A percentile compares a stretch with the other conserved stretches of the same genome.
Conservation (phyloP, 2,888 invertebrate genomes). For the Junonia oenone region DNA sequence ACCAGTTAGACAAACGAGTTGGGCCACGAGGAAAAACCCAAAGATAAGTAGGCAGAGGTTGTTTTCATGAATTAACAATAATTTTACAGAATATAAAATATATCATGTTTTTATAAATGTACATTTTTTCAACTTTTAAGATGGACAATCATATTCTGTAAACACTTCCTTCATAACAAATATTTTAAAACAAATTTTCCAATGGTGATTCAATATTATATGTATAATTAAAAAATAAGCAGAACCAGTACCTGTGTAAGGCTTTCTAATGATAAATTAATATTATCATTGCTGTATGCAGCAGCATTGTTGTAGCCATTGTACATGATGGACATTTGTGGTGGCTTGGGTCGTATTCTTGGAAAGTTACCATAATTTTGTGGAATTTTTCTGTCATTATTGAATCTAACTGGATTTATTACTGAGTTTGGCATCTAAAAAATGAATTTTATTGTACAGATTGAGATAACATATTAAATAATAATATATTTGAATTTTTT, state of each 20-base stretch:
- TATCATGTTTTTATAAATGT: no score
- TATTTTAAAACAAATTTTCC: not conserved
- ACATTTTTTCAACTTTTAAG: no score
- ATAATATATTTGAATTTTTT: not conserved
- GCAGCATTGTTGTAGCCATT: constrained; percentile 48
- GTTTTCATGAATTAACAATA: no score
- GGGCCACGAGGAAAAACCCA: no score
- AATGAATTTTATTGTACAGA: not conserved
- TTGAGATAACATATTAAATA: not conserved
- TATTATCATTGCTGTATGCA: constrained; percentile 51
- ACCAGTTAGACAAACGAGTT: no score
- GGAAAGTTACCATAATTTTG: constrained; percentile 25
- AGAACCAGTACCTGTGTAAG: constrained; percentile 59
- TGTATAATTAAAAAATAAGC: not conserved
- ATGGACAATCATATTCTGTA: no score
- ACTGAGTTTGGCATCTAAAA: constrained; percentile 37
- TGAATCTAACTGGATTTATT: constrained; percentile 40
- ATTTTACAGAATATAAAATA: no score
- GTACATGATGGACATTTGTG: constrained; percentile 41
- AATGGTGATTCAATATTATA: not conserved
- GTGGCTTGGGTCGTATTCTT: constrained; percentile 43
- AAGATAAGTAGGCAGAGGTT: no score
- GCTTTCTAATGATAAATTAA: constrained; percentile 69
- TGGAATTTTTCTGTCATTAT: constrained; percentile 39
- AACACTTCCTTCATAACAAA: not conserved